These are phyloP conservation scores for Oceanodroma tethys DNA, from an alignment of 2,113 vertebrate genomes.

Conservation along the genomic window DNA sequence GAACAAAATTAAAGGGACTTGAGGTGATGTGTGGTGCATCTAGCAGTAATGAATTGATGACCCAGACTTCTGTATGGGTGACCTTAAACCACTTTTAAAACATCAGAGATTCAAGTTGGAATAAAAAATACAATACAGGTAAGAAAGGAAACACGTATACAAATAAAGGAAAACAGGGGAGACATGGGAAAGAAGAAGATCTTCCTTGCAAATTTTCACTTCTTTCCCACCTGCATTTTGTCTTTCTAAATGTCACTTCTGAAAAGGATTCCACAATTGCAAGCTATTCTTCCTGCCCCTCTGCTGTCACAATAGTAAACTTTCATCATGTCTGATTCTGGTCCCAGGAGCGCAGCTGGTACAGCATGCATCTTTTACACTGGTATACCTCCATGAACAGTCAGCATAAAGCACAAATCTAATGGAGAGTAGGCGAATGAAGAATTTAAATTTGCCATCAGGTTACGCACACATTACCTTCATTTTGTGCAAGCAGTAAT, in stretches of 20 bases:
- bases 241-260: background rate
- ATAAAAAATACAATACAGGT: background rate
- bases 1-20: background rate
- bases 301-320: background rate
- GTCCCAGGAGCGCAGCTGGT: background rate
- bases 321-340: background rate
- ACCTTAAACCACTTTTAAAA: background rate
- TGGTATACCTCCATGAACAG: background rate
- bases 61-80: background rate
- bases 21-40: background rate
- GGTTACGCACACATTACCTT: background rate
- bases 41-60: background rate
- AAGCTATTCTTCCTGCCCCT: background rate
- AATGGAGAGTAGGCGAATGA: background rate
- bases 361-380: background rate
- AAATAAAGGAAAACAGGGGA: background rate
- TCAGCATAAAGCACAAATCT: background rate
- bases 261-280: background rate
- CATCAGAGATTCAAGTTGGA: background rate
- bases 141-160: background rate
- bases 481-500: background rate
- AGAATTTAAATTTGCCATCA: background rate
- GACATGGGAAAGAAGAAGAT: background rate
- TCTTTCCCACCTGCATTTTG: background rate
- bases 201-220: background rate